Conservation (phyloP, 2,888 invertebrate genomes). For the Nyleta sp. region DNA sequence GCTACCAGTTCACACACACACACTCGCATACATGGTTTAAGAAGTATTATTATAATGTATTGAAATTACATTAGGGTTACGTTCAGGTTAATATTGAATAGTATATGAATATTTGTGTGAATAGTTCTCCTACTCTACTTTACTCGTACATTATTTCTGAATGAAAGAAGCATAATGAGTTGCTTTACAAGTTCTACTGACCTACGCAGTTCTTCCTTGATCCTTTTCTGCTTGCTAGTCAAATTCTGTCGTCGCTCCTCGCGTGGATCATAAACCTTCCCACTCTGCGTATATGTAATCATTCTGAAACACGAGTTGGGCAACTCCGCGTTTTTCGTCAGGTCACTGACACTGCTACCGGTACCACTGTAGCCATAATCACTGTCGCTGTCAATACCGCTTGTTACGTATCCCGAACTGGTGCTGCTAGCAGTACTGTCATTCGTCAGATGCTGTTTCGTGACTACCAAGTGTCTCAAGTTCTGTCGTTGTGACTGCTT, state of each 20-base stretch:
- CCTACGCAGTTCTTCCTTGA: slow-evolving; percentile 71
- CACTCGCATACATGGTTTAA: too few species aligned
- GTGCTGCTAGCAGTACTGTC: slow-evolving; percentile 73
- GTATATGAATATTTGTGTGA: too few species aligned
- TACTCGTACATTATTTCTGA: too few species aligned
- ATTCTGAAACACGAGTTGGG: slow-evolving; percentile 76
- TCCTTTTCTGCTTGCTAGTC: slow-evolving; percentile 73
- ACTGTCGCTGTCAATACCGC: slow-evolving; percentile 83
- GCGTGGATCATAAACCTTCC: slow-evolving; percentile 72
- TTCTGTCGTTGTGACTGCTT: background rate
- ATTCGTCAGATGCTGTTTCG: slow-evolving; percentile 20
- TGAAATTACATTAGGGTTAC: too few species aligned
- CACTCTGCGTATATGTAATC: slow-evolving; percentile 72
- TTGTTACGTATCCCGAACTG: slow-evolving; percentile 84
- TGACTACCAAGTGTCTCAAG: slow-evolving; percentile 20
- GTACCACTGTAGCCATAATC: slow-evolving; percentile 54
- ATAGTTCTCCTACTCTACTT: too few species aligned
- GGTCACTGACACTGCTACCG: slow-evolving; percentile 43
- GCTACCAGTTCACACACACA: too few species aligned
- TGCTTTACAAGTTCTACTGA: background rate
- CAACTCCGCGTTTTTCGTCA: slow-evolving; percentile 66
- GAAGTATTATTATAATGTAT: too few species aligned
- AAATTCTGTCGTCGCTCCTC: slow-evolving; percentile 68
- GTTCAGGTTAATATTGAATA: too few species aligned
- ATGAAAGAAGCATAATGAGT: background rate